Evolutionary conservation across 2,113 vertebrate species (phyloP).

Genomic region (Bos javanicus): DNA sequence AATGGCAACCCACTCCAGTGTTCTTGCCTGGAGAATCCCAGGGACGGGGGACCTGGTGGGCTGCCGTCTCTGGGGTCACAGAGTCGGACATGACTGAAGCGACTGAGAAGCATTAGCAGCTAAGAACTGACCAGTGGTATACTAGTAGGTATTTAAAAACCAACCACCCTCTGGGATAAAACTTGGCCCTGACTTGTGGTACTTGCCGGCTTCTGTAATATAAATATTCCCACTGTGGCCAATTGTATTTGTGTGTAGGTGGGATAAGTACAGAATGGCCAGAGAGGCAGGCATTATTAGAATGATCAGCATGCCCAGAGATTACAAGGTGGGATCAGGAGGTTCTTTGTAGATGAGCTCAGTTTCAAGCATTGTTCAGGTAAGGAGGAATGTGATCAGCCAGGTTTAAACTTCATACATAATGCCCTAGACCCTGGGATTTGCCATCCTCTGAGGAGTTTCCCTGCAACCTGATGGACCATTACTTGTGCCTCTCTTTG

Average conservation of each 20-base stretch:
- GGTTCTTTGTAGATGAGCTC: not conserved
- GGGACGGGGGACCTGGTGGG: not conserved
- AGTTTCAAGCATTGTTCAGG: not conserved
- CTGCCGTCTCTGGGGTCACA: not conserved
- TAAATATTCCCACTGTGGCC: not conserved
- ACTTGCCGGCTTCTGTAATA: not conserved
- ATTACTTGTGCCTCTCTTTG: not conserved
- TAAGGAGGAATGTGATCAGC: not conserved
- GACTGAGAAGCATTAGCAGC: not conserved
- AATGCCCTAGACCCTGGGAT: not conserved
- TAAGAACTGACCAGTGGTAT: not conserved
- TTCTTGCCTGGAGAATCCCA: not conserved
- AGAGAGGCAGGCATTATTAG: not conserved
- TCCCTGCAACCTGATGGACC: not conserved
- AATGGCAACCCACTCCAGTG: not conserved
- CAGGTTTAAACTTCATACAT: too few relatives aligned
- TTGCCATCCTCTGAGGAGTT: not conserved
- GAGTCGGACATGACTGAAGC: accelerated
- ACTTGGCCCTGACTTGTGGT: not conserved
- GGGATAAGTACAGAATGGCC: not conserved
- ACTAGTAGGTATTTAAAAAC: not conserved
- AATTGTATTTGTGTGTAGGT: not conserved
- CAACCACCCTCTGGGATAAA: not conserved
- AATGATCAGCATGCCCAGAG: not conserved
- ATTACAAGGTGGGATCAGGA: not conserved